phyloP scores from a whole-genome alignment of 2,888 invertebrate species.

The Melitaea athalia region DNA sequence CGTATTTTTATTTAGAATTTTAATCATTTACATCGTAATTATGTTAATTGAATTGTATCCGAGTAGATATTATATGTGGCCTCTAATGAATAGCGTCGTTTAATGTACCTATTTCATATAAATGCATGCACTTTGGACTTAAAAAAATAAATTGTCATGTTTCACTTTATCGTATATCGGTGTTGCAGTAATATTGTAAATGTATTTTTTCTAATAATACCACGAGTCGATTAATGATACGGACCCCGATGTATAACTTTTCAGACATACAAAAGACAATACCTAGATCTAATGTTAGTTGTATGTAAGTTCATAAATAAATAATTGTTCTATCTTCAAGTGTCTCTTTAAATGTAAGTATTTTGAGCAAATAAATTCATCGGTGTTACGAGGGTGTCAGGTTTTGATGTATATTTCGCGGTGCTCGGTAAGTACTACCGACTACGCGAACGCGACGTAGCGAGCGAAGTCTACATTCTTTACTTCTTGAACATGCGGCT shows the following conservation, averaged over 20 bases:
- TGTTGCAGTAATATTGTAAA: constrained; percentile 66
- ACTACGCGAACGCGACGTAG: neutral
- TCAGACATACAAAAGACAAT: constrained; percentile 83
- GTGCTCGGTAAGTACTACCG: no score
- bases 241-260: constrained; percentile 72
- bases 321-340: constrained; percentile 81
- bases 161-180: constrained; percentile 60
- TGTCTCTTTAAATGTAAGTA: constrained; percentile 75
- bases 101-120: constrained; percentile 56
- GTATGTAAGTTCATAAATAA: constrained; percentile 76
- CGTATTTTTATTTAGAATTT: constrained; percentile 29
- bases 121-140: constrained; percentile 58
- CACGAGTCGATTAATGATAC: constrained; percentile 54
- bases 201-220: constrained; percentile 51
- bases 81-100: constrained; percentile 61
- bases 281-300: constrained; percentile 82
- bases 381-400: constrained; percentile 63
- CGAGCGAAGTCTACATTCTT: neutral
- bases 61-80: constrained; percentile 64
- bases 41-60: constrained; percentile 37
- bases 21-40: constrained; percentile 14
- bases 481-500: constrained; percentile 20
- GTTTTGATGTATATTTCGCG: constrained; percentile 55
- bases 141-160: constrained; percentile 57
- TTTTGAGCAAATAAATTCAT: constrained; percentile 72